These are phyloP conservation scores for Glossophaga mutica DNA, from an alignment of 2,797 vertebrate genomes.

Conservation along the genomic window DNA sequence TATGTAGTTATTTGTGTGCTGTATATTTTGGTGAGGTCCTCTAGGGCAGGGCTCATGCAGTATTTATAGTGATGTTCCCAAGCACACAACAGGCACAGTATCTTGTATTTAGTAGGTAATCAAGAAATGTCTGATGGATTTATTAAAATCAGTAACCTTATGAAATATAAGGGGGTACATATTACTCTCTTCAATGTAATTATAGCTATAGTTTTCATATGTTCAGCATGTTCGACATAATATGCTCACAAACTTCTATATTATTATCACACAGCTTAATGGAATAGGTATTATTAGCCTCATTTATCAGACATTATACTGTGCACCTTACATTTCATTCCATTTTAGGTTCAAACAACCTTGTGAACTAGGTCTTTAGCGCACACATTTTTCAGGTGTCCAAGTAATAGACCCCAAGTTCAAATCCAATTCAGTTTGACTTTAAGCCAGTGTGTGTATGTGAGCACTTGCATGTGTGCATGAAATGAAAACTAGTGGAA, in stretches of 20 bases:
- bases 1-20: constrained; percentile 1
- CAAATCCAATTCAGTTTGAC: neutral
- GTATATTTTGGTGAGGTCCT: neutral
- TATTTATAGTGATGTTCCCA: neutral
- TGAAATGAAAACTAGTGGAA: neutral
- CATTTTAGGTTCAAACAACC: neutral
- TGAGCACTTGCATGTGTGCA: neutral
- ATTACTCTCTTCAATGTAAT: neutral
- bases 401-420: neutral
- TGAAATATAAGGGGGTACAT: neutral
- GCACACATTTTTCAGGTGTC: constrained; percentile 9
- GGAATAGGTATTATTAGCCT: neutral
- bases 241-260: neutral
- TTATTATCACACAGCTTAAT: constrained; percentile 10
- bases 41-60: neutral
- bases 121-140: neutral
- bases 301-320: neutral
- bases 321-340: neutral
- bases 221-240: neutral
- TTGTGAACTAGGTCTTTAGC: neutral
- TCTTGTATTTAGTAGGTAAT: constrained; percentile 30
- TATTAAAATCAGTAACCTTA: neutral
- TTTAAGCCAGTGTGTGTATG: neutral
- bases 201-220: constrained; percentile 29
- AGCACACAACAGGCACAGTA: neutral